phyloP scores from a whole-genome alignment of 2,888 invertebrate genomes.

The Operophtera brumata region DNA sequence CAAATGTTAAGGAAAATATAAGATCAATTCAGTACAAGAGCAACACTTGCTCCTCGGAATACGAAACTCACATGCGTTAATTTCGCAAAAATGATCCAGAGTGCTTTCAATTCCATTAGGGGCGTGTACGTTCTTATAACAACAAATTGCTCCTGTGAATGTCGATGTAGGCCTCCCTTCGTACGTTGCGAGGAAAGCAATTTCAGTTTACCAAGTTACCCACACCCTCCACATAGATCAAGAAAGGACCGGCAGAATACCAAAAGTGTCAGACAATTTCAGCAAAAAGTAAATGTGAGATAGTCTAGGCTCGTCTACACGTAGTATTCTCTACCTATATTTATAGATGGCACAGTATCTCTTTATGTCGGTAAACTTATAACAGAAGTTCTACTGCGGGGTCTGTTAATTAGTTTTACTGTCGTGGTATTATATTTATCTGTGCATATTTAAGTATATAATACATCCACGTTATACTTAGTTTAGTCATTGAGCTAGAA shows the following conservation, averaged over 20 bases:
- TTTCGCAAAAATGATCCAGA: constrained; percentile 26
- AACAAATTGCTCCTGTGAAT: constrained; percentile 32
- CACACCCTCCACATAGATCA: constrained; percentile 23
- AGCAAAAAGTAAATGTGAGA: constrained; percentile 13
- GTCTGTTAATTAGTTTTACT: too few species aligned
- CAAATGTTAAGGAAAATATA: background rate
- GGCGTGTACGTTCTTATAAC: constrained; percentile 30
- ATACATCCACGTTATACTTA: too few species aligned
- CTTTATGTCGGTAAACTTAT: too few species aligned
- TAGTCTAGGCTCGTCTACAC: background rate
- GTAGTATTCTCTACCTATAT: background rate
- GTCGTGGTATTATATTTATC: too few species aligned
- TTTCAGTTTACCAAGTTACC: constrained; percentile 29
- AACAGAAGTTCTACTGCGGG: too few species aligned
- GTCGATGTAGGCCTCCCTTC: constrained; percentile 23
- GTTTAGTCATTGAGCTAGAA: too few species aligned
- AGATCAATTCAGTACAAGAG: background rate
- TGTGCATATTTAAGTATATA: too few species aligned
- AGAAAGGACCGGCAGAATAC: constrained; percentile 21
- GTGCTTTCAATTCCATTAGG: constrained; percentile 31
- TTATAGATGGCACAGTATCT: too few species aligned
- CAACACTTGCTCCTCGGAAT: background rate
- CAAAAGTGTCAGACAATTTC: constrained; percentile 19
- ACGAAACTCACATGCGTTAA: constrained; percentile 15
- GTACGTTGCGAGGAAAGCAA: constrained; percentile 29